Conservation (phyloP, 2,797 vertebrate genomes). For the Clangula hyemalis region DNA sequence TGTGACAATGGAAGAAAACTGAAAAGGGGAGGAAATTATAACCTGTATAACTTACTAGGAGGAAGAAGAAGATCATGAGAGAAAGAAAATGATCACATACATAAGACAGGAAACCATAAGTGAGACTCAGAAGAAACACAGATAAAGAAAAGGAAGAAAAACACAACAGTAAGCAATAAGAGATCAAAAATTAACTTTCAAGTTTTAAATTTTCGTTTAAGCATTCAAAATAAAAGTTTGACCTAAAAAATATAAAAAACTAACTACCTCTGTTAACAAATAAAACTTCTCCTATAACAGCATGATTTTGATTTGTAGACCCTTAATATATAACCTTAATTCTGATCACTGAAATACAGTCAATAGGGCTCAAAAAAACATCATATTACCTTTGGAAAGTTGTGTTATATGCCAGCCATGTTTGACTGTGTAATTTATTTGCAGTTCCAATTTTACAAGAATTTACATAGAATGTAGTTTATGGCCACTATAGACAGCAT, state of each 20-base stretch:
- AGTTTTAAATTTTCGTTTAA: neutral
- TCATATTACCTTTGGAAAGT: neutral
- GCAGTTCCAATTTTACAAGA: neutral
- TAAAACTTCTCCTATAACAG: neutral
- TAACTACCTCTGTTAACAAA: neutral
- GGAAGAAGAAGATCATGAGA: neutral
- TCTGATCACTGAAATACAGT: neutral
- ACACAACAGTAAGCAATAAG: neutral
- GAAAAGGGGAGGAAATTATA: neutral
- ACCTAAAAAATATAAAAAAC: neutral
- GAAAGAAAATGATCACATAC: neutral
- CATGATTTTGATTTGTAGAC: neutral
- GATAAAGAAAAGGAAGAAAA: neutral
- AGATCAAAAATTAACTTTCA: neutral
- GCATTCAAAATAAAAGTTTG: neutral
- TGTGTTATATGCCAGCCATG: neutral
- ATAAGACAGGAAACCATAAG: neutral
- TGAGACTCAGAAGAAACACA: neutral
- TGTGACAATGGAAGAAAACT: neutral
- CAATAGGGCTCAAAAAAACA: neutral
- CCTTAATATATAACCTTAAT: neutral
- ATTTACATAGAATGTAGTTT: neutral
- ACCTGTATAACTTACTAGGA: neutral
- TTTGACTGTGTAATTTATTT: neutral
- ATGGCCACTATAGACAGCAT: neutral